phyloP scores from a whole-genome alignment of 2,797 vertebrate species.

The Centroberyx gerrardi region DNA sequence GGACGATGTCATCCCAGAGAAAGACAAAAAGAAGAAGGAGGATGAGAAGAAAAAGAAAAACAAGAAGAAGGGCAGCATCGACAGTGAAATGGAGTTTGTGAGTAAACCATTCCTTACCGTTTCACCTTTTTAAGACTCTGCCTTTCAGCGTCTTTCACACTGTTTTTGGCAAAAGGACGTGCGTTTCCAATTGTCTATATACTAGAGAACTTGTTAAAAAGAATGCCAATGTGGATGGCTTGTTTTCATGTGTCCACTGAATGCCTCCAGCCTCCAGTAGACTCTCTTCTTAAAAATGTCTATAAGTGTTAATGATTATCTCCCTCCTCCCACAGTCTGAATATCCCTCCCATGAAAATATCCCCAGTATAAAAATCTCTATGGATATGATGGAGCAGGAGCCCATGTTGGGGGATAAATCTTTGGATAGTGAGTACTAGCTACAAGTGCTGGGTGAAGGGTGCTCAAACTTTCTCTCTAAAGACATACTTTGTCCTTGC shows the following conservation, averaged over 20 bases:
- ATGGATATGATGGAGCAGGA: slow-evolving; percentile 98
- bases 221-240: background rate
- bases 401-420: slow-evolving; percentile 95
- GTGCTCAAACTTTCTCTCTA: slow-evolving; percentile 22
- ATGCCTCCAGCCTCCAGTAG: slow-evolving; percentile 38
- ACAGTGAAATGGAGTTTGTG: slow-evolving; percentile 96
- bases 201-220: too few relatives aligned
- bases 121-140: background rate
- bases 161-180: background rate
- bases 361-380: slow-evolving; percentile 99
- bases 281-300: slow-evolving; percentile 25
- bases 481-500: slow-evolving; percentile 14
- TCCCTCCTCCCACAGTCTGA: slow-evolving; percentile 94
- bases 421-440: slow-evolving; percentile 96
- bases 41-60: slow-evolving; percentile 98
- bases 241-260: background rate
- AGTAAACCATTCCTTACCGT: slow-evolving; percentile 66
- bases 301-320: slow-evolving; percentile 62
- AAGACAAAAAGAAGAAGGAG: slow-evolving; percentile 99
- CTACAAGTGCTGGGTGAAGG: background rate
- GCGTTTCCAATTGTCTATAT: background rate
- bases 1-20: slow-evolving; percentile 98
- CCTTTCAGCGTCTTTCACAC: background rate
- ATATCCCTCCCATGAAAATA: slow-evolving; percentile 94
- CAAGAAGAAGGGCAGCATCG: slow-evolving; percentile 94